Evolutionary conservation across 2,888 invertebrate genomes (phyloP).

Genomic region (Temnothorax ravouxi): DNA sequence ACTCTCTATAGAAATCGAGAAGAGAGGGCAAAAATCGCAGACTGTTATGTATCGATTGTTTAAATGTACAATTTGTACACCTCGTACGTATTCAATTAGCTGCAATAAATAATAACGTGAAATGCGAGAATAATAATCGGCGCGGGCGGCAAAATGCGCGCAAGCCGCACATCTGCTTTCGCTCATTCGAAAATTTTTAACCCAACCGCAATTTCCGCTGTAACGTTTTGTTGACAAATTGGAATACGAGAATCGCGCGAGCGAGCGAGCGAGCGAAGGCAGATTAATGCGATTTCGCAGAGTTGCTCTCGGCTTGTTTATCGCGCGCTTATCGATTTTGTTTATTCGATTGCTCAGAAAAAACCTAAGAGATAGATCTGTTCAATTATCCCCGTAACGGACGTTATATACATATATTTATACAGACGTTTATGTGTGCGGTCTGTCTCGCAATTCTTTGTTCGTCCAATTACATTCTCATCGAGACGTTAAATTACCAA

Average conservation of each 20-base stretch:
- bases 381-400: slow-evolving; percentile 45
- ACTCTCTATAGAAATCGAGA: not conserved
- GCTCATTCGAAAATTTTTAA: slow-evolving; percentile 44
- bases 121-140: not conserved
- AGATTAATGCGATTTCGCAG: slow-evolving; percentile 45
- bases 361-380: slow-evolving; percentile 30
- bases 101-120: slow-evolving; percentile 13
- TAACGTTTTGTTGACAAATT: slow-evolving; percentile 47
- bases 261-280: not conserved
- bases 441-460: slow-evolving; percentile 8
- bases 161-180: not conserved
- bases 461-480: slow-evolving; percentile 10
- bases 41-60: not conserved
- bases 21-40: not conserved
- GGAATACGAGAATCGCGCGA: slow-evolving; percentile 27
- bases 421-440: slow-evolving; percentile 28
- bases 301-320: slow-evolving; percentile 40
- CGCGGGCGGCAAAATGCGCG: slow-evolving; percentile 8
- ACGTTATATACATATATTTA: slow-evolving; percentile 45
- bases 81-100: slow-evolving; percentile 27
- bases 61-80: not conserved
- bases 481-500: slow-evolving; percentile 11
- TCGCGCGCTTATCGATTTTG: slow-evolving; percentile 43
- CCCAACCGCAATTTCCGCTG: not conserved
- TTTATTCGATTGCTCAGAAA: slow-evolving; percentile 43